Evolutionary conservation across 2,113 vertebrate genomes (phyloP).

Genomic region (Emydocephalus ijimae): DNA sequence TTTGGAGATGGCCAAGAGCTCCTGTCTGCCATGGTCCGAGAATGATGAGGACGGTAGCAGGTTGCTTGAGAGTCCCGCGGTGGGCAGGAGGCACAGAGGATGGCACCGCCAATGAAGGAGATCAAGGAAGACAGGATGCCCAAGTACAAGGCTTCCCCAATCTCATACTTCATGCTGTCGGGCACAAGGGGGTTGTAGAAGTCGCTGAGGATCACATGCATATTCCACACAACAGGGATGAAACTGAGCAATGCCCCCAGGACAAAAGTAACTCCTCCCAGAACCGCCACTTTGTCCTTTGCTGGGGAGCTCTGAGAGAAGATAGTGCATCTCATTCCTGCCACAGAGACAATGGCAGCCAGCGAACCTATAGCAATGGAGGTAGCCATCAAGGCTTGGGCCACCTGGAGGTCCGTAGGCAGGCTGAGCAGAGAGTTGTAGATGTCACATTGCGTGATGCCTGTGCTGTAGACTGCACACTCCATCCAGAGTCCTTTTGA

Average conservation of each 20-base stretch:
- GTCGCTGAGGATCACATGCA: slow-evolving; percentile 85
- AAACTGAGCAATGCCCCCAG: slow-evolving; percentile 84
- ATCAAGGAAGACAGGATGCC: slow-evolving; percentile 84
- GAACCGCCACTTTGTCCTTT: slow-evolving; percentile 82
- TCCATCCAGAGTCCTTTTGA: slow-evolving; percentile 97
- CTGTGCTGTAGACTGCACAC: slow-evolving; percentile 91
- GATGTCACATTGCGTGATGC: slow-evolving; percentile 93
- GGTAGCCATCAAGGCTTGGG: slow-evolving; percentile 92
- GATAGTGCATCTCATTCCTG: slow-evolving; percentile 93
- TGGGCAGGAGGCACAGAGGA: slow-evolving; percentile 84
- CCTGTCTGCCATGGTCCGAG: slow-evolving; percentile 55
- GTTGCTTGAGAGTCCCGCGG: slow-evolving; percentile 13
- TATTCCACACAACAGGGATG: slow-evolving; percentile 89
- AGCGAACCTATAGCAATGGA: slow-evolving; percentile 82
- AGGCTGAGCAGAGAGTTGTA: slow-evolving; percentile 92
- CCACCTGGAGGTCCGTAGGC: slow-evolving; percentile 80
- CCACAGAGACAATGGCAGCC: slow-evolving; percentile 69
- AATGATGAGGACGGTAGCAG: slow-evolving; percentile 55
- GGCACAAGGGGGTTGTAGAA: slow-evolving; percentile 83
- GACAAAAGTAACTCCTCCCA: slow-evolving; percentile 74
- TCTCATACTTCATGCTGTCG: slow-evolving; percentile 85
- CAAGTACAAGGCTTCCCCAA: slow-evolving; percentile 88
- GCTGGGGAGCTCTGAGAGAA: slow-evolving; percentile 74
- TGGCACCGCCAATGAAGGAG: slow-evolving; percentile 81
- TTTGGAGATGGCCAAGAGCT: slow-evolving; percentile 55